Percentiles rank a stretch among this genome's conserved stretches.
Conservation (phyloP, 2,797 vertebrate genomes). For the Furcifer pardalis region DNA sequence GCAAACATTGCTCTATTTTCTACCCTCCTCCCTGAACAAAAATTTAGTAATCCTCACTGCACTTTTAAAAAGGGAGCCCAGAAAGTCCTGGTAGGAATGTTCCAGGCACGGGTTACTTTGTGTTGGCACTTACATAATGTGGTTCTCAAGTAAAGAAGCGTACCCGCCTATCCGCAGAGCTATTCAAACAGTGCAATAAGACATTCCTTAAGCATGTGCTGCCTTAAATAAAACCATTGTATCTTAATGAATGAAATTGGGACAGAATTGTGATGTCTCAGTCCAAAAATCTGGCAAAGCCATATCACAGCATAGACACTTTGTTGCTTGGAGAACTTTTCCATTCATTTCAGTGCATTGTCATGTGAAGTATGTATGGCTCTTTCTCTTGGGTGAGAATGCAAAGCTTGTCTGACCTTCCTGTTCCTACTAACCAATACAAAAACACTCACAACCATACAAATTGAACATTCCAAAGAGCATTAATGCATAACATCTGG, state of each 20-base stretch:
- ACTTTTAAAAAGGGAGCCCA: too few relatives aligned
- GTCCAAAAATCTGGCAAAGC: not conserved
- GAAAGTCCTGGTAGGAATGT: too few relatives aligned
- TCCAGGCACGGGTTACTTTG: too few relatives aligned
- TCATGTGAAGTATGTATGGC: too few relatives aligned
- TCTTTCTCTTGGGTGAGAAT: not conserved
- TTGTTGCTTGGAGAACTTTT: not conserved
- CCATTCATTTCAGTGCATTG: not conserved
- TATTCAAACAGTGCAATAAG: not conserved
- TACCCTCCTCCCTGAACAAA: too few relatives aligned
- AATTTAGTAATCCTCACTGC: too few relatives aligned
- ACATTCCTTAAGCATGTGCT: not conserved
- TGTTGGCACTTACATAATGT: too few relatives aligned
- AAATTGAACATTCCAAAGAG: conserved; percentile 44
- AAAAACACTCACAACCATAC: conserved; percentile 21
- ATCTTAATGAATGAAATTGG: not conserved
- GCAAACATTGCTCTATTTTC: too few relatives aligned
- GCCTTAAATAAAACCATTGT: not conserved
- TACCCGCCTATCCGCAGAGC: too few relatives aligned
- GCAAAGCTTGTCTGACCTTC: not conserved
- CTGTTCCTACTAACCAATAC: conserved; percentile 39
- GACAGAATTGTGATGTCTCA: not conserved
- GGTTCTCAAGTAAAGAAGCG: too few relatives aligned
- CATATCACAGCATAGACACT: not conserved
- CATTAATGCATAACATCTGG: not conserved